These are phyloP conservation scores for Protobothrops mucrosquamatus DNA, from an alignment of 2,113 vertebrate genomes.

Conservation along the genomic window DNA sequence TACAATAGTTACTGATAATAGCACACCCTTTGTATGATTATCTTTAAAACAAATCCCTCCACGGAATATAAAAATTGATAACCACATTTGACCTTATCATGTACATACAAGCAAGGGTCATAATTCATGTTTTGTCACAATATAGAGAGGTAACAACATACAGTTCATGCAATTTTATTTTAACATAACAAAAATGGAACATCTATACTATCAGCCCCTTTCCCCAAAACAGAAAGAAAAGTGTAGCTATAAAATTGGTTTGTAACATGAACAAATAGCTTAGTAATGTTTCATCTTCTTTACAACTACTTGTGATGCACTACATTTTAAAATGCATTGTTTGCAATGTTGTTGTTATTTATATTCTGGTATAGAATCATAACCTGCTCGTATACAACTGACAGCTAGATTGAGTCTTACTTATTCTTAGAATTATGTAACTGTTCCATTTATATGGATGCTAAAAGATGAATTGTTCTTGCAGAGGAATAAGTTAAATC, in stretches of 20 bases:
- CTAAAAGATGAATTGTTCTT: constrained; percentile 4
- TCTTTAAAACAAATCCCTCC: neutral
- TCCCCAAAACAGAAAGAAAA: constrained; percentile 22
- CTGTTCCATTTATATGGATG: neutral
- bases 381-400: constrained; percentile 36
- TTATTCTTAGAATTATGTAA: neutral
- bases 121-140: constrained; percentile 25
- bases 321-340: constrained; percentile 23
- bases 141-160: constrained; percentile 48
- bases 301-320: constrained; percentile 30
- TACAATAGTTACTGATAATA: neutral
- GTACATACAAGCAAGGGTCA: neutral
- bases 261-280: constrained; percentile 54
- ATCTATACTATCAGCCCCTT: constrained; percentile 43
- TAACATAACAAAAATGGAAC: constrained; percentile 59
- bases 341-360: constrained; percentile 42
- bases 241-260: constrained; percentile 42
- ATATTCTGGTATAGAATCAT: constrained; percentile 45
- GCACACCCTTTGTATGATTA: neutral
- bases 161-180: constrained; percentile 64
- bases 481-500: neutral
- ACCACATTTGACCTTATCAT: neutral
- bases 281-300: constrained; percentile 33
- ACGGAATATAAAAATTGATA: neutral
- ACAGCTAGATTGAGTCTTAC: constrained; percentile 7